phyloP scores from a whole-genome alignment of 2,113 vertebrate genomes.

The Dasyprocta punctata region DNA sequence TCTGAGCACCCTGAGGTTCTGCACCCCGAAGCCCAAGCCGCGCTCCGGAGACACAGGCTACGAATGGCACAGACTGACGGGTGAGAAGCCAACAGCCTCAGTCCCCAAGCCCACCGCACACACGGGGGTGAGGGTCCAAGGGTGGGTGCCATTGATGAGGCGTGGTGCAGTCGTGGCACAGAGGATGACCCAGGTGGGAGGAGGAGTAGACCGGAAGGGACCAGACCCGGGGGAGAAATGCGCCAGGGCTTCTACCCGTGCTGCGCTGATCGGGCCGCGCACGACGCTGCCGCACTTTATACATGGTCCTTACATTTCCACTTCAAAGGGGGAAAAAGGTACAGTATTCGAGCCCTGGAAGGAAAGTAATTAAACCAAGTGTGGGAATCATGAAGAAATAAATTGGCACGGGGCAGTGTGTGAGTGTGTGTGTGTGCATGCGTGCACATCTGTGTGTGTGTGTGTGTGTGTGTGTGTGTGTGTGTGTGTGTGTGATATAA shows the following conservation, averaged over 20 bases:
- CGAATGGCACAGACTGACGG: neutral
- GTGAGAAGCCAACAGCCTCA: neutral
- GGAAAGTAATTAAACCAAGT: neutral
- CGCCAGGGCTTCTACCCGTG: neutral
- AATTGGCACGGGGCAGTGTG: neutral
- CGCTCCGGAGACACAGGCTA: neutral
- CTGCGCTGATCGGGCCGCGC: too few relatives aligned
- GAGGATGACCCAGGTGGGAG: fast-evolving
- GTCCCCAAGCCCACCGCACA: neutral
- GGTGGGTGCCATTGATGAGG: too few relatives aligned
- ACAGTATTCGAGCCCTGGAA: neutral
- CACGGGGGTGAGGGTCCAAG: neutral
- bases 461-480: too few relatives aligned
- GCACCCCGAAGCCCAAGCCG: neutral
- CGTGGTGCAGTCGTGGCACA: neutral
- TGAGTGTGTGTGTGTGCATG: neutral
- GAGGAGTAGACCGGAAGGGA: neutral
- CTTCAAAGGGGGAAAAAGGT: neutral
- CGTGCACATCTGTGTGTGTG: neutral
- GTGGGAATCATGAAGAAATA: neutral
- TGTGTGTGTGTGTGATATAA: too few relatives aligned
- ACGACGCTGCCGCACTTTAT: too few relatives aligned
- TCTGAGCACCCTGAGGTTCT: neutral
- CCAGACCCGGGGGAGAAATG: neutral
- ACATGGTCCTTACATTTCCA: neutral